Base-by-base conservation (phyloP, 92 coral and sea anemone genomes). In the Plumapathes pennacea region DNA sequence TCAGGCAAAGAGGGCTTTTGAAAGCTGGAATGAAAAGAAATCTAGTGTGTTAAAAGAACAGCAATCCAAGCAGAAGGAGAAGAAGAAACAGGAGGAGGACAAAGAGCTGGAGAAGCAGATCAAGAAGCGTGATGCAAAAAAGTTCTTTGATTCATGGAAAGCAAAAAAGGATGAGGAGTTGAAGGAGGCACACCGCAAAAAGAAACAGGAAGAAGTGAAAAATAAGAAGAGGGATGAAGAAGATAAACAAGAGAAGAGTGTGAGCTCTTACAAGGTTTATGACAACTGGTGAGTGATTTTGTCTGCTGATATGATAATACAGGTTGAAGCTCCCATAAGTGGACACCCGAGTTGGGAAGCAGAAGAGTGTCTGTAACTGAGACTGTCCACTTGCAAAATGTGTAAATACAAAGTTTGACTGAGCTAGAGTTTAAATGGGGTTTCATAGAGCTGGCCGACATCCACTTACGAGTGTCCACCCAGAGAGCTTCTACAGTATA, bases 131-230 rank as follows among this genome's bases (percentile, higher is more conserved):
- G 96, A 88, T 44, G 82, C 86, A 10, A 60, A 67, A 42, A 88
- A 88, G 50, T 83, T 61, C 40, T 88, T 88, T 58, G 86, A 83
- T 19, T 72, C 90, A 0, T 88, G 96, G 96, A 88, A 83, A 22
- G 37, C 67, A 30, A 77, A 67, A 54, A 88, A 88, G 53, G 90
- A 88, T 40, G 80, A 55, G 23, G 47, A 71, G 13, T 71, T 88
- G 17, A 88, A 83, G 54, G 81, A 73, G 27, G 50, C 67, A 30
- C 86, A 77, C 26, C 72, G 46, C 24, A 67, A 82, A 30, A 63
- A 61, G 71, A 67, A 43, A 42, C 50, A 77, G 37, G 84, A 83
- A 27, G 32, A 4, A 8, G 38, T 43, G 9, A 54, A 46, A 28
- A 72, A 83, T 46, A 63, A 72, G 57, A 74, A 57, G 49, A 77